A percentile compares a stretch with the other conserved stretches of the same genome.
phyloP scores from a whole-genome alignment of 1,140 invertebrate genomes.

The Papilio polyxenes region DNA sequence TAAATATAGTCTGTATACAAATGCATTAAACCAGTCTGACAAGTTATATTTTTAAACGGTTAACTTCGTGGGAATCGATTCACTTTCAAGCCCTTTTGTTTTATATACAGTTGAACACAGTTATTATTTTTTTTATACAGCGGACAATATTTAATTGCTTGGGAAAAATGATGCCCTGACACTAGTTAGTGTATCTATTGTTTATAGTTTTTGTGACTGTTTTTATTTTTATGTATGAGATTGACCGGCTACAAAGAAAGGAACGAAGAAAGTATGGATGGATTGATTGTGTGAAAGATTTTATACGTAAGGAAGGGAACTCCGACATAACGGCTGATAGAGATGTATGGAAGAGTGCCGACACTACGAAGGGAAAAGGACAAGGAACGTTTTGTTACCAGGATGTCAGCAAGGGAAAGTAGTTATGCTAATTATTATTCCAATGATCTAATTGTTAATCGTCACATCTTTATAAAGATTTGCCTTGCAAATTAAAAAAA shows the following conservation, averaged over 20 bases:
- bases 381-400: not conserved
- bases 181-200: not conserved
- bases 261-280: no score
- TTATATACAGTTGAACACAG: conserved; percentile 19
- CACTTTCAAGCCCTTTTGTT: conserved; percentile 36
- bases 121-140: conserved; percentile 23
- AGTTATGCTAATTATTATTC: not conserved
- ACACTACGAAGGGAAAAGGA: no score
- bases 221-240: no score
- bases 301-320: no score
- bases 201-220: no score
- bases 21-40: conserved; percentile 3
- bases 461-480: not conserved
- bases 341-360: no score
- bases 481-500: conserved; percentile 9
- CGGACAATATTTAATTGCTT: conserved; percentile 18
- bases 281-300: no score
- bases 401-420: not conserved
- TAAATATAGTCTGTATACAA: conserved; percentile 1
- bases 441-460: not conserved
- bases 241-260: no score
- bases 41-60: conserved; percentile 35
- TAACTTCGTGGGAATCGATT: conserved; percentile 35
- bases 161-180: not conserved
- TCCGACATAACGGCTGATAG: no score